Conservation (phyloP, 2,797 vertebrate species). For the Manis crassicaudata region DNA sequence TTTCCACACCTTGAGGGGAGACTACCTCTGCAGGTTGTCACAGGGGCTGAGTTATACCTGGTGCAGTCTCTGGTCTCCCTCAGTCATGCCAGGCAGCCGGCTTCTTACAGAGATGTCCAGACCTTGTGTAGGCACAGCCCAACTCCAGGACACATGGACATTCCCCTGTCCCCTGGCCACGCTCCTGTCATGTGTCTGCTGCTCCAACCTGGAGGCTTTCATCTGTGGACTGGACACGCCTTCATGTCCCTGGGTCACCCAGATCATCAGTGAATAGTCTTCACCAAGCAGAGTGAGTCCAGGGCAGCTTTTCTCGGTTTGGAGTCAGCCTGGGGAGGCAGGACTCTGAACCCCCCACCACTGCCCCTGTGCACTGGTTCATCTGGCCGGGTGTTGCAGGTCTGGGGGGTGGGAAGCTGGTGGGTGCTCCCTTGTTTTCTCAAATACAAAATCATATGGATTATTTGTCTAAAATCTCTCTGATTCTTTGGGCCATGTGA, state of each 20-base stretch:
- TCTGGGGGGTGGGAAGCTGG: too few species aligned
- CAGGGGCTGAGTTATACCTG: neutral
- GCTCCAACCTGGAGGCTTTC: neutral
- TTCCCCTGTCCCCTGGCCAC: too few species aligned
- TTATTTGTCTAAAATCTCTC: neutral
- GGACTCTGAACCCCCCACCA: neutral
- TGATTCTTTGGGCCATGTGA: neutral
- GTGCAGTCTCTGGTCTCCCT: neutral
- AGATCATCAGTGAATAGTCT: neutral
- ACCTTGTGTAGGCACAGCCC: rapidly evolving
- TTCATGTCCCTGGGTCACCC: rapidly evolving
- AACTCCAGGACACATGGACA: neutral
- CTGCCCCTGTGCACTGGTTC: neutral
- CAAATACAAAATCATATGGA: neutral
- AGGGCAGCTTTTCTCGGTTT: neutral
- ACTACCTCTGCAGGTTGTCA: neutral
- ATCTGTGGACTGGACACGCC: too few species aligned
- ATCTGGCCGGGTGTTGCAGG: too few species aligned
- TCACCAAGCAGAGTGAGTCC: neutral
- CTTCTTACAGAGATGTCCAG: neutral
- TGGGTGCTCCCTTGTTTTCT: neutral
- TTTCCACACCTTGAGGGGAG: neutral
- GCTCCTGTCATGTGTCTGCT: neutral
- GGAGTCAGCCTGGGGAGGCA: neutral
- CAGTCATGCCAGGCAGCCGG: neutral